Conservation (phyloP, 2,888 invertebrate species). For the Candidula unifasciata region DNA sequence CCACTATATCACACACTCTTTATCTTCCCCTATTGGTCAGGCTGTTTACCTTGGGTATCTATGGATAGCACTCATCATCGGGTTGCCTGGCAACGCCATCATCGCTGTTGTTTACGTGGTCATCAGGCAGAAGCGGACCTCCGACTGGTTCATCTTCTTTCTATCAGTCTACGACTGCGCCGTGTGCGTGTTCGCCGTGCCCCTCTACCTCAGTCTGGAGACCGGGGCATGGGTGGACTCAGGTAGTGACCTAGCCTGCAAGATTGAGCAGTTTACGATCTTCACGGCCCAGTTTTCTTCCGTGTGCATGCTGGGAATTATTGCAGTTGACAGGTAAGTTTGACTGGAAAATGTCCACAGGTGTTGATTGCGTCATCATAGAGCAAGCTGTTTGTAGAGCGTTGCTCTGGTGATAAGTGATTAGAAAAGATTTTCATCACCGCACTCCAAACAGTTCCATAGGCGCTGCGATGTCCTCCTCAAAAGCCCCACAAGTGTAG, state of each 20-base stretch:
- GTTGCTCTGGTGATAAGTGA: too few relatives aligned
- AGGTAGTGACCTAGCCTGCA: slow-evolving; percentile 51
- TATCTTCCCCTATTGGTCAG: slow-evolving; percentile 4
- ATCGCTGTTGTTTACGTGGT: slow-evolving; percentile 43
- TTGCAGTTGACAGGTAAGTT: slow-evolving; percentile 51
- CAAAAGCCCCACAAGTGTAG: too few relatives aligned
- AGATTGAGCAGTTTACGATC: slow-evolving; percentile 47
- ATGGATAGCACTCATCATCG: slow-evolving; percentile 45
- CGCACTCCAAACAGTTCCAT: too few relatives aligned
- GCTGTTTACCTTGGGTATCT: slow-evolving; percentile 45
- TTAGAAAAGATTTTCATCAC: too few relatives aligned
- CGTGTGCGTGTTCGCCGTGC: slow-evolving; percentile 49
- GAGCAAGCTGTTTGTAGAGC: too few relatives aligned
- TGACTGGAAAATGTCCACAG: neutral
- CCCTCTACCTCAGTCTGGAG: slow-evolving; percentile 51
- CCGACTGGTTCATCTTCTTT: slow-evolving; percentile 52
- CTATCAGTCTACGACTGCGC: slow-evolving; percentile 51
- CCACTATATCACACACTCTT: neutral
- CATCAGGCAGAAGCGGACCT: slow-evolving; percentile 46
- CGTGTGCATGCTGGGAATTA: slow-evolving; percentile 37
- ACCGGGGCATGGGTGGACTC: slow-evolving; percentile 44
- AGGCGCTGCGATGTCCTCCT: too few relatives aligned
- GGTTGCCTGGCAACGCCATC: slow-evolving; percentile 49
- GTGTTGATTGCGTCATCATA: neutral
- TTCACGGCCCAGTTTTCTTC: slow-evolving; percentile 47